Conservation (phyloP, 2,888 invertebrate genomes). For the Spisula solida region DNA sequence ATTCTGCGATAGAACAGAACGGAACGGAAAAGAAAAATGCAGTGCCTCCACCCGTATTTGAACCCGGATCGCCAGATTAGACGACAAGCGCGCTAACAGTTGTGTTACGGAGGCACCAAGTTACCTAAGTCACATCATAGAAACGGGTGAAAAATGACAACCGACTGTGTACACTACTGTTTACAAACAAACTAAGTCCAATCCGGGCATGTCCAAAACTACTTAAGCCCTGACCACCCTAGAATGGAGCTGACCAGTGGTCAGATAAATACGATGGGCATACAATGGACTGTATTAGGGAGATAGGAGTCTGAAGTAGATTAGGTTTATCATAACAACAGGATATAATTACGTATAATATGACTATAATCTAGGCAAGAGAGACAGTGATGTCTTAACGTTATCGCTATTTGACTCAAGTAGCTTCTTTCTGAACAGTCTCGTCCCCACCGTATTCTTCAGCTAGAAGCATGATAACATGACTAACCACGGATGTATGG, state of each 20-base stretch:
- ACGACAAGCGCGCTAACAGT: too few species aligned
- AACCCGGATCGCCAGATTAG: too few species aligned
- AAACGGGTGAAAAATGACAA: not conserved
- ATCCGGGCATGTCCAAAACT: not conserved
- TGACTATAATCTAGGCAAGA: slow-evolving; percentile 43
- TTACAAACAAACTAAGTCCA: slow-evolving; percentile 16
- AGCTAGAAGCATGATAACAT: too few species aligned
- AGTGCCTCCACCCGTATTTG: too few species aligned
- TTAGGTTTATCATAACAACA: slow-evolving; percentile 43
- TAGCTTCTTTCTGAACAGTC: not conserved
- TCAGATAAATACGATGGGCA: slow-evolving; percentile 7
- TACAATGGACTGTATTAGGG: not conserved
- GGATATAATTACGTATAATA: slow-evolving; percentile 51
- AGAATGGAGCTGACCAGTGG: not conserved
- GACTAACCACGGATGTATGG: not conserved
- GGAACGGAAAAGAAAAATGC: too few species aligned
- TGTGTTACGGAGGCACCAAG: too few species aligned
- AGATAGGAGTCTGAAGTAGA: slow-evolving; percentile 24
- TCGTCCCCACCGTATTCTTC: too few species aligned
- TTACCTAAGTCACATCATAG: too few species aligned
- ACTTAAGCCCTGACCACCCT: slow-evolving; percentile 1
- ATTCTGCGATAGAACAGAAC: too few species aligned
- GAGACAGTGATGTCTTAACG: not conserved
- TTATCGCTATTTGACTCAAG: not conserved
- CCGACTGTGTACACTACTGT: not conserved